Conservation (phyloP, 1,140 invertebrate species). For the Zaprionus taronus region DNA sequence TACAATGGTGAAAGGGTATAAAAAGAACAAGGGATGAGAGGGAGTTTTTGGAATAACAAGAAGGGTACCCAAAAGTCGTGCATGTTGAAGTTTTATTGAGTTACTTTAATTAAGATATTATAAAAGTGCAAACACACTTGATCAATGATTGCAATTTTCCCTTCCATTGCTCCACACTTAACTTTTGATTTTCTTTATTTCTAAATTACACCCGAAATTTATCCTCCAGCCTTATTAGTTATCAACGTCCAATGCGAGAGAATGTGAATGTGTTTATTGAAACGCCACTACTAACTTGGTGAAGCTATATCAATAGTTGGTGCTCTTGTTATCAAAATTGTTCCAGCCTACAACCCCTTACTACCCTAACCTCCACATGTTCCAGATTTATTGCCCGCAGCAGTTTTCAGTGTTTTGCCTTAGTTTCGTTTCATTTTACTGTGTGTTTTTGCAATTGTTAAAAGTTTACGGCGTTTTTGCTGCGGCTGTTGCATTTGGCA, state of each 20-base stretch:
- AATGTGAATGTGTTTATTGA: slow-evolving; percentile 65
- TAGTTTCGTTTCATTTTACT: slow-evolving; percentile 47
- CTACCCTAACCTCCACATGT: slow-evolving; percentile 1
- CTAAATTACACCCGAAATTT: slow-evolving; percentile 73
- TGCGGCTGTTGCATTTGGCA: slow-evolving; percentile 75
- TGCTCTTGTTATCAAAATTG: slow-evolving; percentile 2
- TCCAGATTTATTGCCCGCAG: slow-evolving; percentile 77
- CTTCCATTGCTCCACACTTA: background rate
- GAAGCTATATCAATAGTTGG: slow-evolving; percentile 13
- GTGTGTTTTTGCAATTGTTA: slow-evolving; percentile 75
- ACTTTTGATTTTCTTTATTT: slow-evolving; percentile 26
- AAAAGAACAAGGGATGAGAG: no score
- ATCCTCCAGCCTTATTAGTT: slow-evolving; percentile 77
- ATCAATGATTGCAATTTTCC: slow-evolving; percentile 60
- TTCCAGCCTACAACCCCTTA: slow-evolving; percentile 6
- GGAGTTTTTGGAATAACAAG: no score
- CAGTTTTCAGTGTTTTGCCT: slow-evolving; percentile 64
- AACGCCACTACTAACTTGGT: slow-evolving; percentile 45
- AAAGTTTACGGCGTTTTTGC: slow-evolving; percentile 78
- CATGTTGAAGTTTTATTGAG: background rate
- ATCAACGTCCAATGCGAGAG: slow-evolving; percentile 53
- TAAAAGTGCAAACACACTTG: slow-evolving; percentile 46
- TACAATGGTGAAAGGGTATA: no score
- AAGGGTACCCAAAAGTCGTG: background rate
- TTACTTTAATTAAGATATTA: slow-evolving; percentile 72